These are phyloP conservation scores for Notothenia rossii DNA, from an alignment of 2,113 vertebrate species.

Conservation along the genomic window DNA sequence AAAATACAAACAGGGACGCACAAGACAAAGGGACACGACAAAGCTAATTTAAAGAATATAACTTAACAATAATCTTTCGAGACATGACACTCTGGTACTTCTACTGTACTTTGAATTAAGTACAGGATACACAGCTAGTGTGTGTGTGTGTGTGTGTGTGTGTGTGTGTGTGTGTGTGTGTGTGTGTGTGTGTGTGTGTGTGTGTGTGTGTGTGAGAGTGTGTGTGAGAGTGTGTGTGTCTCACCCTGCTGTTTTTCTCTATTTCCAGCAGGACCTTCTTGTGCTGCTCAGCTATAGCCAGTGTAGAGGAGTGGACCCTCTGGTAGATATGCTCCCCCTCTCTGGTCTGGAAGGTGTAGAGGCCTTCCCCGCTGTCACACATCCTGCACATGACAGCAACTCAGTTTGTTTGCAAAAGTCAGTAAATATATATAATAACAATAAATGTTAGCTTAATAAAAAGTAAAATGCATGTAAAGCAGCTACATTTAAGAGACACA, in stretches of 20 bases:
- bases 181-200: no score
- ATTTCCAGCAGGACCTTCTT: constrained; percentile 94
- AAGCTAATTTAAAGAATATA: no score
- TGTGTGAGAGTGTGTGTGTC: constrained; percentile 33
- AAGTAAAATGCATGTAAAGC: neutral
- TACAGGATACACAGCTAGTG: no score
- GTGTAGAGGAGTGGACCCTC: constrained; percentile 92
- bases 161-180: no score
- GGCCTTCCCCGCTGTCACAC: constrained; percentile 95
- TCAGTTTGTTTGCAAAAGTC: neutral
- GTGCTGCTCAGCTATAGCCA: constrained; percentile 96
- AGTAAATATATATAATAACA: neutral
- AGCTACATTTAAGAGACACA: neutral
- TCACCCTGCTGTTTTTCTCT: constrained; percentile 95
- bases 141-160: no score
- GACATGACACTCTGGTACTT: constrained; percentile 14
- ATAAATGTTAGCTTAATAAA: neutral
- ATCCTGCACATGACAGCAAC: constrained; percentile 83
- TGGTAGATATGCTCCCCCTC: constrained; percentile 98
- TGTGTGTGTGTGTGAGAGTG: no score
- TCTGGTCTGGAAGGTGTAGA: constrained; percentile 97
- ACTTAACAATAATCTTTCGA: no score
- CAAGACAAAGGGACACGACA: no score
- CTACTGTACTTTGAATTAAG: no score
- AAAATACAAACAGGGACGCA: no score